Conservation (phyloP, 2,888 invertebrate species). For the Luperina testacea region DNA sequence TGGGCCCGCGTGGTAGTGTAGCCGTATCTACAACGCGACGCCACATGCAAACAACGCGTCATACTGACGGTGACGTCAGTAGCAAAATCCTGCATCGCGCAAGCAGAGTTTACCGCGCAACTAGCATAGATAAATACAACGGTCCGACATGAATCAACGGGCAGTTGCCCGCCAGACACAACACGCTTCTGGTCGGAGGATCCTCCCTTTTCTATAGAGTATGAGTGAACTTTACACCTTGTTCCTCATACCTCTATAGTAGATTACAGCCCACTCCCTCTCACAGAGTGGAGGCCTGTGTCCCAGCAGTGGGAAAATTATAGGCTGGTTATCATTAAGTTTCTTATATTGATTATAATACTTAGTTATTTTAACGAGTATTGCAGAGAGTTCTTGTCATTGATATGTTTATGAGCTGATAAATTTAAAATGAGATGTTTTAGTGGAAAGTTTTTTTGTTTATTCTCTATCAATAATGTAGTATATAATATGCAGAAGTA, state of each 20-base stretch:
- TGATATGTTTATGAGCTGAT: conserved; percentile 35
- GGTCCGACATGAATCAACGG: no score
- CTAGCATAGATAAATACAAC: no score
- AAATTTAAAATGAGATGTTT: conserved; percentile 3
- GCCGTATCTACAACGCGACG: no score
- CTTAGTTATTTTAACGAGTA: conserved; percentile 24
- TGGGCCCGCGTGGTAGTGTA: background rate
- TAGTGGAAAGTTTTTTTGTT: conserved; percentile 35
- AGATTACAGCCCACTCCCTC: background rate
- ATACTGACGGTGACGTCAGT: no score
- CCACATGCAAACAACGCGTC: no score
- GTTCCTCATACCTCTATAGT: no score
- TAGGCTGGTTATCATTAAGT: background rate
- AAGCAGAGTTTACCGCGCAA: no score
- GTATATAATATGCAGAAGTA: background rate
- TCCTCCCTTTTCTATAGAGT: no score
- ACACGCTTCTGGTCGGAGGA: no score
- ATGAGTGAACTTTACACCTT: no score
- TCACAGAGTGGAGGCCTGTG: background rate
- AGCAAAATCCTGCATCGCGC: no score
- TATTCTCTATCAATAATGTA: background rate
- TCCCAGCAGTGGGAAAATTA: background rate
- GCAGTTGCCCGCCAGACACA: no score
- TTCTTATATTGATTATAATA: background rate
- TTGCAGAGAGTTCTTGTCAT: conserved; percentile 20